Base-by-base conservation (phyloP, 2,888 invertebrate genomes). In the Thera obeliscata region DNA sequence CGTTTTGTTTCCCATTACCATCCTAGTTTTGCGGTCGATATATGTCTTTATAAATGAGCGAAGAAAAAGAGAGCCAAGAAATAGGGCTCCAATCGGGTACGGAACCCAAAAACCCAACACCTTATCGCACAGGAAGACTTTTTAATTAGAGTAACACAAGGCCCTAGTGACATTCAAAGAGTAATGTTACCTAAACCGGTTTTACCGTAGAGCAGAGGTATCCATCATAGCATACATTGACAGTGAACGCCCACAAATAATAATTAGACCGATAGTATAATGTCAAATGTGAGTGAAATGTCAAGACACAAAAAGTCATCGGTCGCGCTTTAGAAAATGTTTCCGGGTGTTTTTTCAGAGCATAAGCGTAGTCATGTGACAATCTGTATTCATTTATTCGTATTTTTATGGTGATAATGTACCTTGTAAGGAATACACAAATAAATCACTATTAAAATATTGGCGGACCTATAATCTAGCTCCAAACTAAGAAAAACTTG, bases 211-310 rank as follows among this genome's bases (percentile, higher is more conserved):
- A 59, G 43, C 54, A 60, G 71, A 59, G 62, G 66, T 73, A 75
- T 73, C 73, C 63, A 72, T 73, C 74, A 76, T 63, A 62, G 60
- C 46, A 84, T 83, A 82, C 87, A 85, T 81, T 85, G 87, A 87
- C 92, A 87, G 83, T 83, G 84, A 85, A 89, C 91, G 87, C 91
- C 91, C 86, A 88, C 87, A 78, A 73, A 85, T 86, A 88, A 88
- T 90, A 89, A 91, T 91, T 91, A 91, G 89, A 89, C 83, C 81
- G 82, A 80, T 43, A 41, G 73, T 80, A 85, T 87, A 93, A 93
- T 93, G 93, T 93, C 93, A 93, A 91, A 89, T 89, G 91, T 87
- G 78, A 76, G 78, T 85, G 52, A 93, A 93, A 93, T 92, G 92
- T 88, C 93, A 91, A 78, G 79, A 71, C 75, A 72, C 79, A 86